These are phyloP conservation scores for Pogonomyrmex barbatus DNA, from an alignment of 1,140 invertebrate genomes.

Conservation along the genomic window DNA sequence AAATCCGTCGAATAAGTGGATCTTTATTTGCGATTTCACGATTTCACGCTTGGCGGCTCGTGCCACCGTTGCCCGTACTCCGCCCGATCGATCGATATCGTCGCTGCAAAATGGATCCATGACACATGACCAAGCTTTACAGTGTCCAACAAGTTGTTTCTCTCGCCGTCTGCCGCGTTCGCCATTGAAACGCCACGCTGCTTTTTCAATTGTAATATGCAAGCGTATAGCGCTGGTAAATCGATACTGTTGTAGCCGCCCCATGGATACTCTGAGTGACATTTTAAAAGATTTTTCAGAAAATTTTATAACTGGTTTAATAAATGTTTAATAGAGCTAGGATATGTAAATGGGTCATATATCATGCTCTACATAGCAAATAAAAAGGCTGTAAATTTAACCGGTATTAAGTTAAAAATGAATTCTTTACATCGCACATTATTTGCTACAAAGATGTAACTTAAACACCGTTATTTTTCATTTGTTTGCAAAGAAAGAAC, in stretches of 20 bases:
- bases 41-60: not conserved
- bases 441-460: too few relatives aligned
- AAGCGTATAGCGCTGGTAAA: not conserved
- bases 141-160: constrained; percentile 27
- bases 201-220: not conserved
- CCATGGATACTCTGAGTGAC: not conserved
- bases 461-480: too few relatives aligned
- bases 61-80: not conserved
- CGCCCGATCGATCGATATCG: not conserved
- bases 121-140: not conserved
- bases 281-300: not conserved
- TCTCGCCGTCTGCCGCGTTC: not conserved
- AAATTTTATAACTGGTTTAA: not conserved
- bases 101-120: not conserved
- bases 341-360: not conserved
- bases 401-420: too few relatives aligned
- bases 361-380: not conserved
- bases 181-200: not conserved
- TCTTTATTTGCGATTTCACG: constrained; percentile 63
- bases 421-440: too few relatives aligned
- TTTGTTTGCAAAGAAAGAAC: too few relatives aligned
- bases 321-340: too few relatives aligned
- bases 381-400: not conserved
- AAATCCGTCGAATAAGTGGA: constrained; percentile 60
- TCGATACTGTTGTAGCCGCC: not conserved